Evolutionary conservation across 2,797 vertebrate species (phyloP), one percentile per base, ranked within the genome.

Genomic region (Sebastes alutus): DNA sequence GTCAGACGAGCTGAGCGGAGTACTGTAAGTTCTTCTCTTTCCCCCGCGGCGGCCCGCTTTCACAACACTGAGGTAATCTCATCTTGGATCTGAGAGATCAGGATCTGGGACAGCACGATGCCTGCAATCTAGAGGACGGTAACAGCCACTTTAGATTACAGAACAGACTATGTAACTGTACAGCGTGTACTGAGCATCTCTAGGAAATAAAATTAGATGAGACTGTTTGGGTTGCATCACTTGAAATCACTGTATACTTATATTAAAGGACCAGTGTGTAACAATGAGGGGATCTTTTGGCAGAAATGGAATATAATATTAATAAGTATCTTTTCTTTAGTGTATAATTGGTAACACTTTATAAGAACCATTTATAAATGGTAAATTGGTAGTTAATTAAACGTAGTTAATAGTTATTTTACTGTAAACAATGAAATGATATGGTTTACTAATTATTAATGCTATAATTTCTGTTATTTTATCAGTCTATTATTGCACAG

Each of bases 61-160:
- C 93, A 96, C 83, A 93, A 75, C 80, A 93, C 77, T 1, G 93
- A 95, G 65, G 85, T 87, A 81, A 96, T 96, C 91, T 96, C 95
- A 66, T 94, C 94, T 86, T 94, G 94, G 90, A 96, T 96, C 94
- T 96, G 95, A 80, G 95, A 94, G 88, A 96, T 95, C 75, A 97
- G 95, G 85, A 96, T 94, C 88, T 96, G 96, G 89, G 96, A 96
- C 85, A 97, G 92, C 87, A 96, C 88, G 18, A 96, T 94, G 80
- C 95, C 96, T 81, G 93, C 96, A 89, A 96, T 95, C 96, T 96
- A 84, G 85, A 89, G 89, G 88, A 92, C 88, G 91, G 82, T 62
- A 82, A 80, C 77, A 90, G 79, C 58, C 60, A 75, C 80, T 85
- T 89, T 63, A 92, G 72, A 87, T 81, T 64, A 75, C 80, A 77